Conservation (phyloP, 2,888 invertebrate species). For the Phengaris alcon region DNA sequence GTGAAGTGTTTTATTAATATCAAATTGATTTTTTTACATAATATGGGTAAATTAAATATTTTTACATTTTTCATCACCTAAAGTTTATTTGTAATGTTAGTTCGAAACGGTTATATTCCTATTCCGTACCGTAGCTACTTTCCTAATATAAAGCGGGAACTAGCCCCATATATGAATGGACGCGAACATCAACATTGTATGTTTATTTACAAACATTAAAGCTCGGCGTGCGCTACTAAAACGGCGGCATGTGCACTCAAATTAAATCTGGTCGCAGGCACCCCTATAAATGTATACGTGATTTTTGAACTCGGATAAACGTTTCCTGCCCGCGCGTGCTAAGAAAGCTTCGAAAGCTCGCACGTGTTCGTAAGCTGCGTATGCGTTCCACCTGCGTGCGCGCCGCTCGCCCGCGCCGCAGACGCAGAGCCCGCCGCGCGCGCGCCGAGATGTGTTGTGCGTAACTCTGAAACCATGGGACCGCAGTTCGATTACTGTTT, state of each 20-base stretch:
- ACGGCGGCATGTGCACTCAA: conserved; percentile 58
- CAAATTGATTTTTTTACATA: no score
- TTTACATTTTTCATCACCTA: no score
- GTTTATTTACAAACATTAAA: conserved; percentile 73
- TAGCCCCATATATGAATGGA: conserved; percentile 58
- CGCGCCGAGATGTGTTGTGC: conserved; percentile 72
- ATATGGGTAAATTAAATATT: no score
- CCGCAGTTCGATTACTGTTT: conserved; percentile 75
- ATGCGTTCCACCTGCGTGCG: conserved; percentile 63
- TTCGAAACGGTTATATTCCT: conserved; percentile 11
- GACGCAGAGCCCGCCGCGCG: conserved; percentile 63
- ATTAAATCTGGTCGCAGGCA: conserved; percentile 57
- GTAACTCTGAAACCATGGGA: conserved; percentile 57
- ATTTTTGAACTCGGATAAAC: conserved; percentile 41
- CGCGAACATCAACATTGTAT: conserved; percentile 56
- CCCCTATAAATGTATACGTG: conserved; percentile 44
- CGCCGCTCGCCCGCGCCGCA: conserved; percentile 44
- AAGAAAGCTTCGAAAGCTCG: conserved; percentile 59
- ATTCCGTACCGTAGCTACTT: not conserved
- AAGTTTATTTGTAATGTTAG: not conserved
- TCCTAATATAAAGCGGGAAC: conserved; percentile 39
- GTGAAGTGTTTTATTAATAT: no score
- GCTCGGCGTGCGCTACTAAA: conserved; percentile 58
- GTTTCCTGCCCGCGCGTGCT: conserved; percentile 61
- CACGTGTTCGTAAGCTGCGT: conserved; percentile 57